phyloP scores from a whole-genome alignment of 2,797 vertebrate species.

The Epinephelus malabaricus region DNA sequence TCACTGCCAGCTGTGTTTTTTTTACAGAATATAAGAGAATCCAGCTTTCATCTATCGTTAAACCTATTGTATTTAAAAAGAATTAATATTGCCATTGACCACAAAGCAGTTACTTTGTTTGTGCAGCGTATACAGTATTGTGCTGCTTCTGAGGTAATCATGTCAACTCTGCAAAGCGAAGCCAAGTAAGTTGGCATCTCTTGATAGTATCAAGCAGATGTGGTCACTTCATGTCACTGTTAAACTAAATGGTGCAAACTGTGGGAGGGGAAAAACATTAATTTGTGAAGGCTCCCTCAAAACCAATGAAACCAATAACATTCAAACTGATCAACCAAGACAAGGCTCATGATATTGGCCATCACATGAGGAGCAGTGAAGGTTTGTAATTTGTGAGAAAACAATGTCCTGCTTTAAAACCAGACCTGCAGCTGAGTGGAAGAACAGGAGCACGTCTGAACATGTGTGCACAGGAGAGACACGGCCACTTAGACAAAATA shows the following conservation, averaged over 20 bases:
- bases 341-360: background rate
- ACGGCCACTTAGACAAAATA: conserved; percentile 50
- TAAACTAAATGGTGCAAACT: background rate
- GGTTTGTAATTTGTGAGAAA: conserved; percentile 26
- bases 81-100: background rate
- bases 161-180: conserved; percentile 16
- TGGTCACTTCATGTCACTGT: conserved; percentile 3
- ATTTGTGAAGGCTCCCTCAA: background rate
- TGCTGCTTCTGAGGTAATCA: background rate
- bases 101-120: conserved; percentile 33
- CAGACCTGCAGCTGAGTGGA: conserved; percentile 9
- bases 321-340: conserved; percentile 5
- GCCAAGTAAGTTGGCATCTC: background rate
- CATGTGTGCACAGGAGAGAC: conserved; percentile 36
- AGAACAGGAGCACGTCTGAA: conserved; percentile 16
- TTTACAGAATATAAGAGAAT: background rate
- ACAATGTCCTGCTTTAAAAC: conserved; percentile 18
- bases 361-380: background rate
- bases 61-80: conserved; percentile 16
- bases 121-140: background rate
- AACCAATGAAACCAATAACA: conserved; percentile 8
- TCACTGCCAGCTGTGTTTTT: conserved; percentile 18
- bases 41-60: conserved; percentile 7
- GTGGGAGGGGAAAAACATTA: background rate
- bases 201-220: conserved; percentile 8